Percentiles rank a stretch among this genome's conserved stretches.
Evolutionary conservation across 2,888 invertebrate species (phyloP).

Genomic region (Anarsia innoxiella): DNA sequence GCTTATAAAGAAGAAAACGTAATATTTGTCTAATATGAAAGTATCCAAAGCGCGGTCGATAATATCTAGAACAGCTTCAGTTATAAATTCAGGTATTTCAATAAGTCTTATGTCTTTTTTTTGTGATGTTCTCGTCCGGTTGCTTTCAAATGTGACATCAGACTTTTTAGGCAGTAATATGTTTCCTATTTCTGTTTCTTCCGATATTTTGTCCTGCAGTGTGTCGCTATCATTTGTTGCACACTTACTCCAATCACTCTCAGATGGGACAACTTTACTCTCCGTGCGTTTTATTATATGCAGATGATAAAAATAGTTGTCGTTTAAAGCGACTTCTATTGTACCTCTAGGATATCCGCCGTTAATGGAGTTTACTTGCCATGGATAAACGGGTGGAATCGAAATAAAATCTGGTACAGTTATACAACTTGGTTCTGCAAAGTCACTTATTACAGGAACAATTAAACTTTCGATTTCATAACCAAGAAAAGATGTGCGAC

Average conservation of each 20-base stretch:
- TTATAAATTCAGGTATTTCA: no score
- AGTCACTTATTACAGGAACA: not conserved
- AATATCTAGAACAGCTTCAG: slow-evolving; percentile 21
- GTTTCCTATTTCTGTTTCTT: no score
- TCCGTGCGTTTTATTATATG: slow-evolving; percentile 26
- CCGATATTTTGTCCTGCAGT: no score
- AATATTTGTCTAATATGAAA: slow-evolving; percentile 28
- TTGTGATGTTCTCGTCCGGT: no score
- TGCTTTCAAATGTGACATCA: no score
- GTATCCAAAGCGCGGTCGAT: slow-evolving; percentile 24
- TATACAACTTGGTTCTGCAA: not conserved
- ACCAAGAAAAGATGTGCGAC: not conserved
- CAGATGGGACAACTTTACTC: no score
- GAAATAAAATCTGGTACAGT: not conserved
- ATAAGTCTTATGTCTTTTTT: no score
- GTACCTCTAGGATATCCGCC: slow-evolving; percentile 22
- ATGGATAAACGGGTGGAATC: not conserved
- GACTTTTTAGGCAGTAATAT: no score
- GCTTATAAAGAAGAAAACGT: slow-evolving; percentile 19
- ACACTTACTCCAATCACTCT: no score
- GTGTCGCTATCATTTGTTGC: no score
- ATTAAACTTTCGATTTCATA: not conserved
- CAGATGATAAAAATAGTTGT: slow-evolving; percentile 23
- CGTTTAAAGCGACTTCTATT: slow-evolving; percentile 21
- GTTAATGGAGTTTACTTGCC: not conserved